Evolutionary conservation across 2,888 invertebrate species (phyloP).

Genomic region (Tachina grossa): DNA sequence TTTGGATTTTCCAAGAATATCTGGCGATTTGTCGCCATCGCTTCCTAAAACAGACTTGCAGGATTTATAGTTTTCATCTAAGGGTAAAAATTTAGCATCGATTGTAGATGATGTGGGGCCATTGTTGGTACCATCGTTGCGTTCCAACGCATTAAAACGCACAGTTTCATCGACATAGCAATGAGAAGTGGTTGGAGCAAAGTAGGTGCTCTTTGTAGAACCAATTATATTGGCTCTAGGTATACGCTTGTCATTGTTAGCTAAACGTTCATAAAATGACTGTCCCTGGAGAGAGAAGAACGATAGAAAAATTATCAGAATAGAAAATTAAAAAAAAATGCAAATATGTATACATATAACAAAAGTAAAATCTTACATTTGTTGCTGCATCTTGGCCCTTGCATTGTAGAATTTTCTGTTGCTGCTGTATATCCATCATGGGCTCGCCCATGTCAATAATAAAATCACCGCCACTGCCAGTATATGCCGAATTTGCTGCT

Average conservation of each 20-base stretch:
- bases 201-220: slow-evolving; percentile 72
- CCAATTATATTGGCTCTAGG: slow-evolving; percentile 74
- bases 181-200: slow-evolving; percentile 75
- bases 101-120: slow-evolving; percentile 56
- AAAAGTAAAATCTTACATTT: slow-evolving; percentile 63
- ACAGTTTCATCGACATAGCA: slow-evolving; percentile 78
- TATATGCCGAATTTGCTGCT: slow-evolving; percentile 64
- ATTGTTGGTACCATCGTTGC: slow-evolving; percentile 72
- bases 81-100: slow-evolving; percentile 75
- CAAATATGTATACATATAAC: too few species aligned
- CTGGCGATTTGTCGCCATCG: slow-evolving; percentile 71
- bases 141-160: slow-evolving; percentile 77
- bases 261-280: slow-evolving; percentile 75
- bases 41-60: slow-evolving; percentile 77
- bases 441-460: slow-evolving; percentile 83
- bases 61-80: slow-evolving; percentile 78
- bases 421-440: slow-evolving; percentile 74
- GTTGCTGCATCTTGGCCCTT: slow-evolving; percentile 71
- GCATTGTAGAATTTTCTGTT: slow-evolving; percentile 72
- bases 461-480: slow-evolving; percentile 81
- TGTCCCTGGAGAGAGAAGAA: slow-evolving; percentile 71
- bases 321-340: background rate
- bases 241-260: slow-evolving; percentile 75
- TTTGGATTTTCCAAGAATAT: slow-evolving; percentile 73
- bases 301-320: background rate